Evolutionary conservation across 1,140 invertebrate genomes (phyloP).

Genomic region (Drosophila ambigua): DNA sequence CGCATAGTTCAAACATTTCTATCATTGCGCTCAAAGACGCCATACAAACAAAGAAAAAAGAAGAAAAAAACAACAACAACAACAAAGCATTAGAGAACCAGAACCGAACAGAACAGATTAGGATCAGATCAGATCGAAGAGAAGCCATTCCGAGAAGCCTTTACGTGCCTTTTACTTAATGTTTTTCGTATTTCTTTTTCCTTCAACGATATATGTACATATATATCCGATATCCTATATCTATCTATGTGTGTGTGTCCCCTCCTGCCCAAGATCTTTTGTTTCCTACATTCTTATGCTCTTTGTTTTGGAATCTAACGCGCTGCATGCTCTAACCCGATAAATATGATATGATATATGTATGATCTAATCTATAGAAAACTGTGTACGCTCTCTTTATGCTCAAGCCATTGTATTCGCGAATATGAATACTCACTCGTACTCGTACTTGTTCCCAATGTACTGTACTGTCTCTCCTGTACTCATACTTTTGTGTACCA

Average conservation of each 20-base stretch:
- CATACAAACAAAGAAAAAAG: conserved; percentile 2
- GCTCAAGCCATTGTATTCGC: conserved; percentile 72
- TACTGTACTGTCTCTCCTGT: conserved; percentile 45
- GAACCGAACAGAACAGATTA: too few relatives aligned
- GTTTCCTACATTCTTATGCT: conserved; percentile 28
- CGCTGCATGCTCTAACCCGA: conserved; percentile 63
- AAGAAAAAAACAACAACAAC: neutral
- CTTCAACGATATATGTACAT: conserved; percentile 32
- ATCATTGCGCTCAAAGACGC: conserved; percentile 64
- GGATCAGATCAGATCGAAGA: neutral
- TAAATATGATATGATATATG: too few relatives aligned
- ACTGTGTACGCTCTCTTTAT: conserved; percentile 56
- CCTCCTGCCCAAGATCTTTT: conserved; percentile 6
- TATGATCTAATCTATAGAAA: conserved; percentile 59
- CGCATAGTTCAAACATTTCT: conserved; percentile 76
- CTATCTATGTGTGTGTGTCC: conserved; percentile 53
- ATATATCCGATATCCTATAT: conserved; percentile 24
- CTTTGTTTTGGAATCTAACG: conserved; percentile 37
- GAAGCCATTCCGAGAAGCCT: conserved; percentile 44
- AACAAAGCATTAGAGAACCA: too few relatives aligned
- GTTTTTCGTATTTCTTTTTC: conserved; percentile 27
- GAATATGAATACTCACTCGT: conserved; percentile 37
- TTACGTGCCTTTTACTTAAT: conserved; percentile 74
- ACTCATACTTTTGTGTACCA: conserved; percentile 70
- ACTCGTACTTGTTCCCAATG: conserved; percentile 38